Percentiles rank a stretch among this genome's conserved stretches.
Conservation (phyloP, 2,797 vertebrate species). For the Periparus ater region DNA sequence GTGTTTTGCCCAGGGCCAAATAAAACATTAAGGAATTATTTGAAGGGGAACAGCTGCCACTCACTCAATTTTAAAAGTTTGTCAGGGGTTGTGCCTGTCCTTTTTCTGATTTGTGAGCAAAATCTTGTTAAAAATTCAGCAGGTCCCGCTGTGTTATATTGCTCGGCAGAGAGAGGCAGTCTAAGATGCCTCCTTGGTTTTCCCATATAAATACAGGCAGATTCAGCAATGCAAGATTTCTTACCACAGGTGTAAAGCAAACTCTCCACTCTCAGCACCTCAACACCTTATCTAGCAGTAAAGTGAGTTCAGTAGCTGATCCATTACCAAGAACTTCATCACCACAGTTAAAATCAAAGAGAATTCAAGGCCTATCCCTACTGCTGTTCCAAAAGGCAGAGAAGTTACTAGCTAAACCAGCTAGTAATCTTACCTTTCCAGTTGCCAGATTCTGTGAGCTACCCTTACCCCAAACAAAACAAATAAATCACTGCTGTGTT, state of each 20-base stretch:
- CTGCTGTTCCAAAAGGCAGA: not conserved
- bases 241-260: not conserved
- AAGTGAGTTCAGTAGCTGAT: not conserved
- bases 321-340: not conserved
- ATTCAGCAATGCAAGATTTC: not conserved
- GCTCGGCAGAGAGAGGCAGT: not conserved
- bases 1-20: not conserved
- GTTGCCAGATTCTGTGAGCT: not conserved
- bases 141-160: not conserved
- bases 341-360: not conserved
- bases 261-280: not conserved
- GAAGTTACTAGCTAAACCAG: not conserved
- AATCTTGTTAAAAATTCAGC: not conserved
- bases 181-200: not conserved
- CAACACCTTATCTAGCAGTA: not conserved
- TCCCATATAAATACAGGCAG: not conserved
- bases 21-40: not conserved
- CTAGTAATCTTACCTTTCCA: not conserved
- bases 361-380: not conserved
- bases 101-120: not conserved
- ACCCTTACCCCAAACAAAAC: not conserved
- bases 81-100: not conserved
- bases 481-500: not conserved
- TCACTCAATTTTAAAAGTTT: not conserved
- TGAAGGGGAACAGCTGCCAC: not conserved